Percentiles rank a stretch among this genome's conserved stretches.
These are phyloP conservation scores for Episyrphus balteatus DNA, from an alignment of 1,140 invertebrate species.

Conservation along the genomic window DNA sequence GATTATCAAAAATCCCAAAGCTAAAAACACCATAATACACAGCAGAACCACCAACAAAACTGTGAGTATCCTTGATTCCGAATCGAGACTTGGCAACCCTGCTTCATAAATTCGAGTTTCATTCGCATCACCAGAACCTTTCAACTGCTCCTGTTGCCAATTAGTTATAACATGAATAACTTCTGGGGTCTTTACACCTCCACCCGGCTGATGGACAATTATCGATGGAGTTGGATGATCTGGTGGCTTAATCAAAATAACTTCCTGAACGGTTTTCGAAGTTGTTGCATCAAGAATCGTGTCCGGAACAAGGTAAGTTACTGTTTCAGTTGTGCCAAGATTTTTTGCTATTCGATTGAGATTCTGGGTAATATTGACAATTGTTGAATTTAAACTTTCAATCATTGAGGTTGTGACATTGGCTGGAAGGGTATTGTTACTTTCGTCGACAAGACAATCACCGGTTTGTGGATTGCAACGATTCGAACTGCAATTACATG, in stretches of 20 bases:
- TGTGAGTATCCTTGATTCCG: conserved; percentile 20
- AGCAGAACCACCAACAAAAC: conserved; percentile 23
- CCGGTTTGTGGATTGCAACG: conserved; percentile 29
- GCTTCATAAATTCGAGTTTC: too few species aligned
- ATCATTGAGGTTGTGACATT: conserved; percentile 31
- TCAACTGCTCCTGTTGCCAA: conserved; percentile 12
- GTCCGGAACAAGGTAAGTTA: conserved; percentile 1
- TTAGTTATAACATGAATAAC: conserved; percentile 33
- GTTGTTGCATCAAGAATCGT: conserved; percentile 1
- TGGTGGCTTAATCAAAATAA: conserved; percentile 29
- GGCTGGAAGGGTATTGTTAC: conserved; percentile 1
- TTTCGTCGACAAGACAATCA: conserved; percentile 13
- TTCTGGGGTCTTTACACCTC: conserved; percentile 18
- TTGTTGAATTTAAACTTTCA: conserved; percentile 27
- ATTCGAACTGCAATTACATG: conserved; percentile 26
- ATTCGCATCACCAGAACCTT: conserved; percentile 9
- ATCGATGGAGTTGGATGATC: conserved; percentile 25
- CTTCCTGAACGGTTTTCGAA: conserved; percentile 19
- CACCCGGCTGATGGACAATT: conserved; percentile 27
- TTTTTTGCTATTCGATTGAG: conserved; percentile 38
- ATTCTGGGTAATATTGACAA: conserved; percentile 37
- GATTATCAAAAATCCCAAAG: conserved; percentile 21
- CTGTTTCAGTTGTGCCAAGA: conserved; percentile 23
- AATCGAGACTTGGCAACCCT: neutral
- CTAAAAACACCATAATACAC: conserved; percentile 19